Base-by-base conservation (phyloP, 2,113 vertebrate genomes). In the Balaenoptera acutorostrata region DNA sequence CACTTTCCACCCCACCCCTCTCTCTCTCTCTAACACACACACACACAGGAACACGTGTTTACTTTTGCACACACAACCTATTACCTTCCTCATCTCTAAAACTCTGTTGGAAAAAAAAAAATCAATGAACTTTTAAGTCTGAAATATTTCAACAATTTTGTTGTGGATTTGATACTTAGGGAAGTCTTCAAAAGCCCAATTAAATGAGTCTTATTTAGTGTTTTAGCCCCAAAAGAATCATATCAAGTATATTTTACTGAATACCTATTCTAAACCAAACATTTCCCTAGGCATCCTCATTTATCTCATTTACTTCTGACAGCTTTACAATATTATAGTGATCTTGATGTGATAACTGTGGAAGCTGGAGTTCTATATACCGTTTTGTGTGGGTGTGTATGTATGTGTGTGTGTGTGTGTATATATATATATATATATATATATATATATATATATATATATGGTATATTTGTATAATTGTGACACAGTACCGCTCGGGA, bases 101-200 rank as follows among this genome's bases (percentile, higher is more conserved):
- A 41, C 21, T 83, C 8, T 64, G 14, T 57, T 93, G 25, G 36
- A 52, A 85, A 52, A 57, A 81, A 95, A 96, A 93, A 97, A 92
- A 66, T 97, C 72, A 93, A 59, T 87, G 1, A 71, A 57, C 49
- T 95, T 97, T 92, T 83, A 95, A 88, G 59, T 95, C 52, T 97
- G 85, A 95, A 85, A 84, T 96, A 81, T 92, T 93, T 96, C 25
- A 72, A 46, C 21, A 61, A 14, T 89, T 66, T 93, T 59, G 36
- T 59, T 61, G 66, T 96, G 23, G 17, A 66, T 68, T 94, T 95
- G 95, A 81, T 88, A 68, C 71, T 86, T 95, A 69, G 52, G 49
- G 57, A 41, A 52, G 31, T 5, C 68, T 87, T 95, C 46, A 87
- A 92, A 83, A 78, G 74, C 10, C 61, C 49, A 44, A 18, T 49